These are phyloP conservation scores for Penaeus japonicus DNA, from an alignment of 1,140 invertebrate genomes.

Conservation along the genomic window DNA sequence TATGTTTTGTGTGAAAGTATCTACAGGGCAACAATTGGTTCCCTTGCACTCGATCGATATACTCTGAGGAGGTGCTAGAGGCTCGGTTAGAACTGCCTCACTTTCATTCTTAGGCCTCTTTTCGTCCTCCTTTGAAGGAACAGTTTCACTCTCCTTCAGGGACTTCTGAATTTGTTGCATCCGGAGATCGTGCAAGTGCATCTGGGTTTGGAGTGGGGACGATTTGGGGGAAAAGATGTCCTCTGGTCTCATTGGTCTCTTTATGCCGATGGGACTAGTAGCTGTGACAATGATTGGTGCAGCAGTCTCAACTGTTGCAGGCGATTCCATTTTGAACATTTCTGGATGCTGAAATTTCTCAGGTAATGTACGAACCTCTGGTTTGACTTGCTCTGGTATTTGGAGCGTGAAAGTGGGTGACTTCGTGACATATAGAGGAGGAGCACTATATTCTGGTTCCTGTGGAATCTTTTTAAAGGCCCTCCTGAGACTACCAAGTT, in stretches of 20 bases:
- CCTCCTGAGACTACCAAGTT: not conserved
- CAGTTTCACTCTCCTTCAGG: not conserved
- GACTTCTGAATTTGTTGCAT: not conserved
- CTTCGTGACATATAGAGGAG: conserved; percentile 7
- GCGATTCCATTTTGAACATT: too few species aligned
- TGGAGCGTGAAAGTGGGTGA: not conserved
- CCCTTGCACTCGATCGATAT: too few species aligned
- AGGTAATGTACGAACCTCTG: too few species aligned
- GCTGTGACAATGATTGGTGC: too few species aligned
- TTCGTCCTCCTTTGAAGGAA: not conserved
- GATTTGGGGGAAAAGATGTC: conserved; percentile 16
- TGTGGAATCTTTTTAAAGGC: conserved; percentile 13
- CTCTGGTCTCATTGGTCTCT: not conserved
- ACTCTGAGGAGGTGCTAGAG: too few species aligned
- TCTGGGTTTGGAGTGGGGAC: not conserved
- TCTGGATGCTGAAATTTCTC: too few species aligned
- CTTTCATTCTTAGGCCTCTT: not conserved
- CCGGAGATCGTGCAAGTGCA: not conserved
- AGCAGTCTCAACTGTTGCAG: too few species aligned
- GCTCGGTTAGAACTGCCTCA: not conserved
- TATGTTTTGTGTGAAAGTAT: not conserved
- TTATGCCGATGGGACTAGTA: too few species aligned
- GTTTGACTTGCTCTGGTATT: not conserved
- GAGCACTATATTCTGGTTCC: conserved; percentile 32
- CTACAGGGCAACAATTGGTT: too few species aligned